phyloP scores from a whole-genome alignment of 2,888 invertebrate genomes.

The Leptothorax acervorum region DNA sequence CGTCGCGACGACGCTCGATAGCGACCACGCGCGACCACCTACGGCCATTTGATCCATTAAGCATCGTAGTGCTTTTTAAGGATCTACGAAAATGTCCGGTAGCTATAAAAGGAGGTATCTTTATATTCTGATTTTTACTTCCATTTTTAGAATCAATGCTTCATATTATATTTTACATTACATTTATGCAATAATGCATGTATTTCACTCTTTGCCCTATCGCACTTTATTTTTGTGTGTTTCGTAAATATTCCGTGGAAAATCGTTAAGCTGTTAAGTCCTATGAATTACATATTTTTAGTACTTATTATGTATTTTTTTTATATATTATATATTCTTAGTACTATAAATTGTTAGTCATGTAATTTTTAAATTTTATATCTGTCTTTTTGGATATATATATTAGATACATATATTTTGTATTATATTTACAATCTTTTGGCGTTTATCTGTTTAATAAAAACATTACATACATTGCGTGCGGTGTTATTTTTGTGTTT shows the following conservation, averaged over 20 bases:
- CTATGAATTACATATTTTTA: background rate
- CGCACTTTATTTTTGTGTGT: background rate
- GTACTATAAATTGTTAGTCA: background rate
- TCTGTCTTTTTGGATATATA: background rate
- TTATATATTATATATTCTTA: background rate
- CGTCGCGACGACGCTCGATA: constrained; percentile 37
- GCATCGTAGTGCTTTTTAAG: constrained; percentile 21
- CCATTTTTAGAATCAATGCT: background rate
- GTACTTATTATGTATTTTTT: background rate
- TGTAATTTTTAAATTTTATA: background rate
- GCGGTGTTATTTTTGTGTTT: background rate
- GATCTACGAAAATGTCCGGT: constrained; percentile 16
- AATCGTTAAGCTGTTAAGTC: background rate
- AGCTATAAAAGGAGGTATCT: background rate
- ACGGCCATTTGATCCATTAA: constrained; percentile 45
- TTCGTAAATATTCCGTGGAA: background rate
- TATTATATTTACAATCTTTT: constrained; percentile 11
- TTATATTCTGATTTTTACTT: constrained; percentile 8
- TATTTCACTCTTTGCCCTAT: background rate
- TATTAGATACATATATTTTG: background rate
- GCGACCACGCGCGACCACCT: constrained; percentile 16
- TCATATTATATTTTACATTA: background rate
- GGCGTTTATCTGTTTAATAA: background rate
- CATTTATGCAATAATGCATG: background rate
- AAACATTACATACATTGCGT: background rate